Percentiles rank a stretch among this genome's conserved stretches.
Evolutionary conservation across 92 coral and sea anemone species (phyloP).

Genomic region (Porites rus): DNA sequence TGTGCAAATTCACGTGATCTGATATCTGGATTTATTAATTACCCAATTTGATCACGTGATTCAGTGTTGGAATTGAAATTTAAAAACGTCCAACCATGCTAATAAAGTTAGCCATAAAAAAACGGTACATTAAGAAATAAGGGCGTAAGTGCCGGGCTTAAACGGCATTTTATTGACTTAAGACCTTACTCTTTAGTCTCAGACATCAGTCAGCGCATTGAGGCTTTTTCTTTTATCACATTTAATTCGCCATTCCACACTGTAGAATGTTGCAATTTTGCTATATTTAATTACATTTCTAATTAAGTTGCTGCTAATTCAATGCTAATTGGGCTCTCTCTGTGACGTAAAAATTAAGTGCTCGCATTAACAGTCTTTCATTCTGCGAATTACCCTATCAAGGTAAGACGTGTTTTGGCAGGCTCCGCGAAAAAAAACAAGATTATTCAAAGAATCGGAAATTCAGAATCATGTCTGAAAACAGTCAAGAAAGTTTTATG

Average conservation of each 20-base stretch:
- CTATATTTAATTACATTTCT: not conserved
- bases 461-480: not conserved
- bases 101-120: no score
- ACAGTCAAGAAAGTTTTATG: not conserved
- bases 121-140: no score
- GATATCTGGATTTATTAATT: no score
- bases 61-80: no score
- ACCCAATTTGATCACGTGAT: no score
- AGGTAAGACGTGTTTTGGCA: conserved; percentile 34
- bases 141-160: no score
- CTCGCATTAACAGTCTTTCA: conserved; percentile 8
- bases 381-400: conserved; percentile 1
- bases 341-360: conserved; percentile 7
- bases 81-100: no score
- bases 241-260: not conserved
- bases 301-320: conserved; percentile 9
- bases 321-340: not conserved
- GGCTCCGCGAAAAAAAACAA: conserved; percentile 8
- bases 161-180: no score
- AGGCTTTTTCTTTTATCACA: not conserved
- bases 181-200: no score
- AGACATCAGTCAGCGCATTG: not conserved
- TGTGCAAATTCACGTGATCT: no score
- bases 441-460: not conserved
- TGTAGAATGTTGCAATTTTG: not conserved